Conservation (phyloP, 2,888 invertebrate species). For the Labia minor region DNA sequence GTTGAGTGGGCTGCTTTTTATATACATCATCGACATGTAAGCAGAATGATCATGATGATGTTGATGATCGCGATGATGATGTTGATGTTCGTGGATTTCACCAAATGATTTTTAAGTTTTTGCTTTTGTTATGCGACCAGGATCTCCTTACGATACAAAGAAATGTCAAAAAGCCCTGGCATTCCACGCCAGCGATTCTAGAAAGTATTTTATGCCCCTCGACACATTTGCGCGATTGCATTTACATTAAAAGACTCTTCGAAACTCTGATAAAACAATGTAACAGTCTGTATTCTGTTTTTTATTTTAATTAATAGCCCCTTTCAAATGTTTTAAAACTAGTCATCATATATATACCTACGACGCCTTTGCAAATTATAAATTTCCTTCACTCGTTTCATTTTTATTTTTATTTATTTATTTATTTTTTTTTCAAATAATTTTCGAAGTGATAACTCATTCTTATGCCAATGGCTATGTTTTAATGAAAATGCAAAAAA, state of each 20-base stretch:
- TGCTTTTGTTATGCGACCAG: neutral
- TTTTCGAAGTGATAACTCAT: conserved; percentile 13
- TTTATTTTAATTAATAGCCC: conserved; percentile 13
- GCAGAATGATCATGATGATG: no score
- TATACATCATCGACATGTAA: no score
- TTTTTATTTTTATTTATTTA: no score
- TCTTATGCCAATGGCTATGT: conserved; percentile 13
- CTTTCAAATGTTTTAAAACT: conserved; percentile 3
- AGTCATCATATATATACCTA: neutral
- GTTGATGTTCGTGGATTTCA: neutral
- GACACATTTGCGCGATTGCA: neutral
- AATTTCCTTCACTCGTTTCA: neutral
- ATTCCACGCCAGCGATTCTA: neutral
- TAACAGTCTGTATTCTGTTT: neutral
- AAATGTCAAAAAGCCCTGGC: neutral
- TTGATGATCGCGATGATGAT: neutral
- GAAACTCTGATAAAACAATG: conserved; percentile 8
- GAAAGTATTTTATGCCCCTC: conserved; percentile 1
- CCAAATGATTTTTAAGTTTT: neutral
- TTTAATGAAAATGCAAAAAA: conserved; percentile 9
- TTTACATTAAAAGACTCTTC: neutral
- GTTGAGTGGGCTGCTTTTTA: no score
- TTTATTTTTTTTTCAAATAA: neutral
- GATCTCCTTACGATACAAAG: neutral
- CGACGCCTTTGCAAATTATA: neutral